Evolutionary conservation across 2,888 invertebrate species (phyloP), one percentile per base, ranked within the genome.

Genomic region (Papilio elwesi): DNA sequence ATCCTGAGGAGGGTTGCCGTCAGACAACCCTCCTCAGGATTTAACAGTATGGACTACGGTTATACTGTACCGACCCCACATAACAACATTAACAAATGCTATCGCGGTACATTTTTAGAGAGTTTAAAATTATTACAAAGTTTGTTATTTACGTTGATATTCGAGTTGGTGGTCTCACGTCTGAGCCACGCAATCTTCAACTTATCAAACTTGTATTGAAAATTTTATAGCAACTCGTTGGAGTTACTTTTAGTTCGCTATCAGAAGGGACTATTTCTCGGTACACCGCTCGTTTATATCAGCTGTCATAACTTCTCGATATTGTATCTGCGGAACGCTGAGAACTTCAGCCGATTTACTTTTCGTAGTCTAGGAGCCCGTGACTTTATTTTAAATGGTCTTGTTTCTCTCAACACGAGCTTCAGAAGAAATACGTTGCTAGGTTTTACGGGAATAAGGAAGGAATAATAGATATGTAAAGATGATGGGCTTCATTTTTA

Each of bases 291-390:
- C 73, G 73, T 73, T 73, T 70, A 59, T 73, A 73, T 62, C 51
- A 73, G 73, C 66, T 62, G 73, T 73, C 69, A 57, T 66, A 73
- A 73, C 69, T 73, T 69, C 43, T 43, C 52, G 73, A 66, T 66
- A 66, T 66, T 66, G 73, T 73, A 69, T 65, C 65, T 64, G 26
- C 15, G 57, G 26, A 52, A 49, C 65, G 52, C 15, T 62, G 16
- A 9, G 36, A 59, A 70, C 64, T 73, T 53, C 36, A 38, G 51
- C 15, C 59, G 65, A 66, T 62, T 52, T 70, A 73, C 52, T 70
- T 73, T 70, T 59, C 5, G 38, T 73, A 69, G 66, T 69, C 2
- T 13, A 65, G 12, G 65, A 69, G 73, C 62, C 64, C 59, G 68
- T 68, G 66, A 74, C 26, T 38, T 59, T n/a, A 5, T 59, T 6